Evolutionary conservation across 2,797 vertebrate genomes (phyloP).

Genomic region (Characodon lateralis): DNA sequence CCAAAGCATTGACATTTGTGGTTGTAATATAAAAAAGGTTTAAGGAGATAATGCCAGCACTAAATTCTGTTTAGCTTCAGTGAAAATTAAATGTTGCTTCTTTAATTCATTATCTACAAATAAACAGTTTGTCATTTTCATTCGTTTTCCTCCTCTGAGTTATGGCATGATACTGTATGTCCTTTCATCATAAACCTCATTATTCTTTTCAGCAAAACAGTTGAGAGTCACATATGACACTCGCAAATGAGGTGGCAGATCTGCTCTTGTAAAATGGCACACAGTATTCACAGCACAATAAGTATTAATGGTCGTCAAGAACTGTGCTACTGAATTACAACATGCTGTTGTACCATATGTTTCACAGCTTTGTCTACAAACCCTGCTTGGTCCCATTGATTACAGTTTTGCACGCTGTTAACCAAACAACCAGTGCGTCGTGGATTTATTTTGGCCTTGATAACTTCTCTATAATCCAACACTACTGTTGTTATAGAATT

Average conservation of each 20-base stretch:
- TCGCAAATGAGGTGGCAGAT: constrained; percentile 41
- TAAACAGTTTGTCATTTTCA: constrained; percentile 6
- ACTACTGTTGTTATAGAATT: constrained; percentile 7
- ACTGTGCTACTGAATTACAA: constrained; percentile 46
- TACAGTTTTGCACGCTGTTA: constrained; percentile 72
- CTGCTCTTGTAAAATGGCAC: constrained; percentile 51
- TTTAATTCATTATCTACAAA: background rate
- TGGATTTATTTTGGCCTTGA: constrained; percentile 13
- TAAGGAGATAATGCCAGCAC: background rate
- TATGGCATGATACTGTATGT: constrained; percentile 20
- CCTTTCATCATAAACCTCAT: constrained; percentile 24
- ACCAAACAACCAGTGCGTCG: constrained; percentile 34
- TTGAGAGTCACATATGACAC: constrained; percentile 44
- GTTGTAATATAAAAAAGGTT: background rate
- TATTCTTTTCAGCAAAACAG: constrained; percentile 36
- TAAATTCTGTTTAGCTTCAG: background rate
- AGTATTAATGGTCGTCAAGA: constrained; percentile 42
- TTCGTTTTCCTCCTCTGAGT: constrained; percentile 25
- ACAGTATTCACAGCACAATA: constrained; percentile 39
- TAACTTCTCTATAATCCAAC: constrained; percentile 19
- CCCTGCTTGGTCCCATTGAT: constrained; percentile 69
- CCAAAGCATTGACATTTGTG: background rate
- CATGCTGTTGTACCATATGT: constrained; percentile 73
- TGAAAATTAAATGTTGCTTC: background rate
- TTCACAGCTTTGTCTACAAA: constrained; percentile 65